Percentiles rank a stretch among this genome's conserved stretches.
phyloP scores from a whole-genome alignment of 2,797 vertebrate genomes.

The Champsocephalus gunnari region DNA sequence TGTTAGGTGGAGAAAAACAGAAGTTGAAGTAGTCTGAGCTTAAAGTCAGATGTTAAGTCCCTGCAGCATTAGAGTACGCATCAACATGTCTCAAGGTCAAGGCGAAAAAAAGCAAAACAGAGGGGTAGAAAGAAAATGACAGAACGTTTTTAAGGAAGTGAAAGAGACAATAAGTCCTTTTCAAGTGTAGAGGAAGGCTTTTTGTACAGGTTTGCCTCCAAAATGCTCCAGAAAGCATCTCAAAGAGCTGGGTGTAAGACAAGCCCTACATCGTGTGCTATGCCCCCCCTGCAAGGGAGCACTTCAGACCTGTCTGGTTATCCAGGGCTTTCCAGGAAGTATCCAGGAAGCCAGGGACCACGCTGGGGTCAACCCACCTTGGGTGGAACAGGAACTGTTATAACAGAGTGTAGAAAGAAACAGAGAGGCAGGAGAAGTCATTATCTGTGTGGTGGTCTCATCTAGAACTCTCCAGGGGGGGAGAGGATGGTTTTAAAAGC shows the following conservation, averaged over 20 bases:
- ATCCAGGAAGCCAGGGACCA: slow-evolving; percentile 60
- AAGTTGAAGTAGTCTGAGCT: slow-evolving; percentile 44
- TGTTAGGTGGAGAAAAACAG: slow-evolving; percentile 32
- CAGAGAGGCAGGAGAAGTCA: slow-evolving; percentile 70
- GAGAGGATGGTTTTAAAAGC: slow-evolving; percentile 24
- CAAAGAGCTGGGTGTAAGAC: slow-evolving; percentile 16
- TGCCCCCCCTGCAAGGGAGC: slow-evolving; percentile 15
- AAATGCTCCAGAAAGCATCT: slow-evolving; percentile 52
- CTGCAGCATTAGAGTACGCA: slow-evolving; percentile 42
- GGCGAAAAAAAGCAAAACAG: neutral
- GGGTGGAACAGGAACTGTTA: slow-evolving; percentile 50
- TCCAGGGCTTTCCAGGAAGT: slow-evolving; percentile 64
- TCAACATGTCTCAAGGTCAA: slow-evolving; percentile 40
- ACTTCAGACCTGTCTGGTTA: slow-evolving; percentile 44
- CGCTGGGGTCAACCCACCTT: slow-evolving; percentile 61
- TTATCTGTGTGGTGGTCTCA: slow-evolving; percentile 71
- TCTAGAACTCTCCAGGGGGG: slow-evolving; percentile 39
- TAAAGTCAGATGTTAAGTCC: slow-evolving; percentile 67
- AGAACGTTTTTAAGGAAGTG: slow-evolving; percentile 25
- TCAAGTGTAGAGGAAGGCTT: slow-evolving; percentile 28
- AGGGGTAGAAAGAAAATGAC: slow-evolving; percentile 23
- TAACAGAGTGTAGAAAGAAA: slow-evolving; percentile 44
- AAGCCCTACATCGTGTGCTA: slow-evolving; percentile 40
- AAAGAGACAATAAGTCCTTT: slow-evolving; percentile 22
- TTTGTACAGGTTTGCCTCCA: slow-evolving; percentile 26